Percentiles rank a stretch among this genome's conserved stretches.
These are phyloP conservation scores for Merodon equestris DNA, from an alignment of 2,888 invertebrate species.

Conservation along the genomic window DNA sequence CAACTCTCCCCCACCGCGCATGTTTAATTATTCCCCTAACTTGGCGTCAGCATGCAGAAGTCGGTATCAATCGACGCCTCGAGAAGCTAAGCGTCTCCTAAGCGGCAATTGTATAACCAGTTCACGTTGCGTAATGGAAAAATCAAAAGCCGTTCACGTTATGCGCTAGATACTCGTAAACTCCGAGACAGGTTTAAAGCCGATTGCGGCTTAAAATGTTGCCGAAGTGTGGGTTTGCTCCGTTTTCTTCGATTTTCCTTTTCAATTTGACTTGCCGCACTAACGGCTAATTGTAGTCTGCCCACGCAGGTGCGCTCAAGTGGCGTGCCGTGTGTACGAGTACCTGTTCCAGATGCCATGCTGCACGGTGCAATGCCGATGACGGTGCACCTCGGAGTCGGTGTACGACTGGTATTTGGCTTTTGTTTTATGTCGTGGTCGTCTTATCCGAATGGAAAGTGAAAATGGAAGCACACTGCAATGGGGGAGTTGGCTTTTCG, in stretches of 20 bases:
- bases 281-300: conserved; percentile 53
- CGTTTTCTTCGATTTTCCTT: conserved; percentile 27
- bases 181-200: too few relatives aligned
- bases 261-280: conserved; percentile 29
- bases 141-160: conserved; percentile 52
- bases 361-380: background rate
- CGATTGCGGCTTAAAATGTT: conserved; percentile 18
- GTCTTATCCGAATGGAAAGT: conserved; percentile 29
- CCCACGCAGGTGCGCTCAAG: conserved; percentile 57
- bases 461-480: conserved; percentile 10
- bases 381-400: conserved; percentile 3
- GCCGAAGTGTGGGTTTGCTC: conserved; percentile 29
- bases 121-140: conserved; percentile 63
- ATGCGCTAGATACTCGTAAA: conserved; percentile 31
- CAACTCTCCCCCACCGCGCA: conserved; percentile 11
- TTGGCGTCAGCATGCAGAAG: conserved; percentile 36
- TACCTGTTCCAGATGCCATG: conserved; percentile 46
- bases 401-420: background rate
- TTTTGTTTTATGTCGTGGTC: conserved; percentile 6
- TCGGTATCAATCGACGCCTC: conserved; percentile 4
- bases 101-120: conserved; percentile 55
- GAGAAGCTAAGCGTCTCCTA: background rate
- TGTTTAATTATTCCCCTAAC: conserved; percentile 58
- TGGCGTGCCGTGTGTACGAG: conserved; percentile 7
- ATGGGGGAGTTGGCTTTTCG: conserved; percentile 20